Base-by-base conservation (phyloP, 1,140 invertebrate genomes). In the Diachasma alloeum region DNA sequence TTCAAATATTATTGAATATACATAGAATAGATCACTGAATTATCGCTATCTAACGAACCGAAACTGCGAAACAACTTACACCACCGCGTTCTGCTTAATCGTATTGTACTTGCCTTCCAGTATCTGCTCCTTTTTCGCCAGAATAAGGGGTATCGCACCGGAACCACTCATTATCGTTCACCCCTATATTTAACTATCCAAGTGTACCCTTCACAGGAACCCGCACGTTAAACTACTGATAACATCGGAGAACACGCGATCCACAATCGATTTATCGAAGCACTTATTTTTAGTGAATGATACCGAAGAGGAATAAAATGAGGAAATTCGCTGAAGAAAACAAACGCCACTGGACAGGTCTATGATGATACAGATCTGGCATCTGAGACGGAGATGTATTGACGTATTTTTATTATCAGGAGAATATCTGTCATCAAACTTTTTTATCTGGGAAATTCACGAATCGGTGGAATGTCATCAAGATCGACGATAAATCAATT, bases 61-160 rank as follows among this genome's bases (percentile, higher is more conserved):
- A n/a, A n/a, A n/a, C n/a, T n/a, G n/a, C n/a, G n/a, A n/a, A 31
- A 31, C 31, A 31, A 31, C 31, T n/a, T 31, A 31, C 31, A 2
- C 31, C 31, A n/a, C 31, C 31, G 2, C 31, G 2, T 6, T 6
- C 31, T 31, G 2, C 31, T 31, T 6, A 31, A 11, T 39, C 1
- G 9, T 24, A 67, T 11, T 48, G 11, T 66, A 76, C 75, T 76
- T 72, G 69, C 75, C 75, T 76, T 76, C 53, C 4, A 75, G 22
- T 22, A 75, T 75, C 19, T 76, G 75, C 36, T 71, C 69, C 22
- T 71, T 76, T n/a, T 66, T 66, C 13, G 75, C 75, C 69, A 76
- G 39, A 22, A 76, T 76, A 24, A 76, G 42, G 6, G 75, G 67
- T 48, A 76, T 76, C 39, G 75, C 75, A 19, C 75, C 69, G 17